A percentile compares a stretch with the other conserved stretches of the same genome.
Conservation (phyloP, 2,888 invertebrate genomes). For the Dryococelus australis region DNA sequence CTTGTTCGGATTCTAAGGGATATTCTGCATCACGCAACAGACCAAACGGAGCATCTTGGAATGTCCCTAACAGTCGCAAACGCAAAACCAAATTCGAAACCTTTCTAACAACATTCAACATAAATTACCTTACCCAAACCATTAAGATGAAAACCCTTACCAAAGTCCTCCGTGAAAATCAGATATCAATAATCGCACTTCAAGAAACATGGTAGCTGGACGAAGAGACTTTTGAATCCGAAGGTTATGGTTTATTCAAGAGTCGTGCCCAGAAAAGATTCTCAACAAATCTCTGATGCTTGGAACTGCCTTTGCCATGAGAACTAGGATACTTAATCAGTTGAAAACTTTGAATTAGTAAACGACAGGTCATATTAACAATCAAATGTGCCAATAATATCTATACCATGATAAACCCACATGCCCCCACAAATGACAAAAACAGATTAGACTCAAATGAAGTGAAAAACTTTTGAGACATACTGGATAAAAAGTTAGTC, state of each 20-base stretch:
- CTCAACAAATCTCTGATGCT: conserved; percentile 18
- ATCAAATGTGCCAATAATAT: not conserved
- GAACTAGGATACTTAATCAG: conserved; percentile 11
- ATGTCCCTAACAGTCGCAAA: conserved; percentile 2
- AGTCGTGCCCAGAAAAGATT: not conserved
- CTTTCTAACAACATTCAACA: conserved; percentile 20
- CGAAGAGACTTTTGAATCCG: too few species aligned
- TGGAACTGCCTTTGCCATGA: conserved; percentile 25
- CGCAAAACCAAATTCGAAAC: conserved; percentile 17
- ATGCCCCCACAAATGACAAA: not conserved
- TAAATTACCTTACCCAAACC: conserved; percentile 12
- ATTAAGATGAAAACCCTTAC: not conserved
- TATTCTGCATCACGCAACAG: conserved; percentile 5
- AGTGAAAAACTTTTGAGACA: not conserved
- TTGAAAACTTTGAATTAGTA: not conserved
- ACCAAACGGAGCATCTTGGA: too few species aligned
- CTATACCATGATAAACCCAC: not conserved
- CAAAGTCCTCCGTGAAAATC: conserved; percentile 25
- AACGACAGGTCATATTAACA: not conserved
- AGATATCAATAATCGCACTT: not conserved
- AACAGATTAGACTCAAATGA: not conserved
- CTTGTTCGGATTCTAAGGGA: conserved; percentile 25
- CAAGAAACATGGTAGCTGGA: too few species aligned
- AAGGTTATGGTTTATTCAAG: conserved; percentile 16
- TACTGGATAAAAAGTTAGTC: not conserved